Evolutionary conservation across 2,797 vertebrate species (phyloP).

Genomic region (Tympanoctomys barrerae): DNA sequence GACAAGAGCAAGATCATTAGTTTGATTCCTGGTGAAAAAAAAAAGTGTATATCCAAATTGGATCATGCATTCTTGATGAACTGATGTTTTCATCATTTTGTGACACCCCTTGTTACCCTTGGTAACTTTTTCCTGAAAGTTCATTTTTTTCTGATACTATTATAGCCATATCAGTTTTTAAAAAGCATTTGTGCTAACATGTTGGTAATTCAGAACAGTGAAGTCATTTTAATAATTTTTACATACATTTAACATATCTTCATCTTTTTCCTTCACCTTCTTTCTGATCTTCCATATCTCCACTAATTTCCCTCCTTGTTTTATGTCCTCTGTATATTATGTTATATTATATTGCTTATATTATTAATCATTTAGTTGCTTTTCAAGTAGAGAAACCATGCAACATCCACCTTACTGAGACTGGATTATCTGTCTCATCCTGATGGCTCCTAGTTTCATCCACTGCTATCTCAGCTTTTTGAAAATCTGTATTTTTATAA

Average conservation of each 20-base stretch:
- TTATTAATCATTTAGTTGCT: not conserved
- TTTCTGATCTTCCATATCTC: not conserved
- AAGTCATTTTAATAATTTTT: not conserved
- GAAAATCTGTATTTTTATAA: not conserved
- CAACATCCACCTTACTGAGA: not conserved
- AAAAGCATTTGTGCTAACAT: not conserved
- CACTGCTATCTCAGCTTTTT: not conserved
- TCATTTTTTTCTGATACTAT: not conserved
- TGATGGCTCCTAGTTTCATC: not conserved
- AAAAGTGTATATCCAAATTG: not conserved
- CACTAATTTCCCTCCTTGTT: not conserved
- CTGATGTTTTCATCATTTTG: not conserved
- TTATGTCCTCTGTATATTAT: not conserved
- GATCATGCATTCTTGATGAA: not conserved
- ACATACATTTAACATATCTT: not conserved
- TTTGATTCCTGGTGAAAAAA: no score
- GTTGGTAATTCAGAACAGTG: not conserved
- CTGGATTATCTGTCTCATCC: not conserved
- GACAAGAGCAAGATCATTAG: no score
- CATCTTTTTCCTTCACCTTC: not conserved
- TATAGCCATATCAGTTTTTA: not conserved
- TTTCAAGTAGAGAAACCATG: not conserved
- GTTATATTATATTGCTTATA: not conserved
- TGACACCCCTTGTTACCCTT: not conserved
- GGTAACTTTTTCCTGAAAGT: not conserved